A percentile compares a stretch with the other conserved stretches of the same genome.
phyloP scores from a whole-genome alignment of 2,888 invertebrate genomes.

The Malacosoma neustria region DNA sequence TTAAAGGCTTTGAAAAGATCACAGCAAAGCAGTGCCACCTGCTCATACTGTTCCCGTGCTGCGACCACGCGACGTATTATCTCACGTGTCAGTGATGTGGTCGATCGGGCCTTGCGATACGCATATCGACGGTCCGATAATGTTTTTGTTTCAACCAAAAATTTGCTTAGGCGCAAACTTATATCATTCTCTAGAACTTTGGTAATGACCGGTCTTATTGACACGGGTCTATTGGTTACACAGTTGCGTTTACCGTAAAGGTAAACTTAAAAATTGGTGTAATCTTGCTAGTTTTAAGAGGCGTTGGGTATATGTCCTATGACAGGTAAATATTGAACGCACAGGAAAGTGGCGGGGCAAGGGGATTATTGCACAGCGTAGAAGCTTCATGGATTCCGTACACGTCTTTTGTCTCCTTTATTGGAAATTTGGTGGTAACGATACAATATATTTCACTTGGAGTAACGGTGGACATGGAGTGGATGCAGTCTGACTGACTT shows the following conservation, averaged over 20 bases:
- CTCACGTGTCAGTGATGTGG: constrained; percentile 3
- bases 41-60: constrained; percentile 1
- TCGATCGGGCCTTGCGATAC: constrained; percentile 4
- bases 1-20: constrained; percentile 7
- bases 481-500: neutral
- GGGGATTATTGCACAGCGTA: neutral
- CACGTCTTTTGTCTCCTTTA: constrained; percentile 3
- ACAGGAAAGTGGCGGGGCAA: neutral
- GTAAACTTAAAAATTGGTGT: neutral
- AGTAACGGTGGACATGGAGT: no score
- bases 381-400: constrained; percentile 5
- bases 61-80: neutral
- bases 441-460: constrained; percentile 3
- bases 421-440: constrained; percentile 1
- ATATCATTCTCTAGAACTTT: constrained; percentile 1
- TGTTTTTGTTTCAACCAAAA: neutral
- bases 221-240: no score
- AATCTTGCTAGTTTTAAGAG: constrained; percentile 5
- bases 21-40: constrained; percentile 4
- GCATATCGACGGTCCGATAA: constrained; percentile 4
- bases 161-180: neutral
- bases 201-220: no score
- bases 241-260: no score
- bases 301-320: neutral
- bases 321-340: constrained; percentile 1